Conservation (phyloP, 1,140 invertebrate species). For the Drosophila ficusphila region DNA sequence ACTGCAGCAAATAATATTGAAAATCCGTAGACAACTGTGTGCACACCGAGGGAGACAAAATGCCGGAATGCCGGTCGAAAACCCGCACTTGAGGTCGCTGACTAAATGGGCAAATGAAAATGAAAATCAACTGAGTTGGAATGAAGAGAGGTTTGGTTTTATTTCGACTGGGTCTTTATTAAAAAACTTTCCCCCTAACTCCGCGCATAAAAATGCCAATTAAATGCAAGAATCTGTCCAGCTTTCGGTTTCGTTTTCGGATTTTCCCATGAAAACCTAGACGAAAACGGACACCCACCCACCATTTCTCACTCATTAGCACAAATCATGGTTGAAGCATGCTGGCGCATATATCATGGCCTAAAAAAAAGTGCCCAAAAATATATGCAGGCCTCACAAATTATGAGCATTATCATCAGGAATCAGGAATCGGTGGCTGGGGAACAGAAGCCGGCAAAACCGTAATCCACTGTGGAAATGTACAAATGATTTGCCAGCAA, state of each 20-base stretch:
- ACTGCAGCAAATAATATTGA: constrained; percentile 81
- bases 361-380: constrained; percentile 9
- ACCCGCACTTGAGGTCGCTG: constrained; percentile 73
- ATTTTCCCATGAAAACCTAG: constrained; percentile 36
- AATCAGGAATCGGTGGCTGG: constrained; percentile 17
- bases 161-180: constrained; percentile 58
- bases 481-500: constrained; percentile 81
- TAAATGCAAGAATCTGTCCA: constrained; percentile 52
- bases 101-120: constrained; percentile 60
- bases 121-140: constrained; percentile 75
- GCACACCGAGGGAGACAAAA: constrained; percentile 47
- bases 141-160: constrained; percentile 53
- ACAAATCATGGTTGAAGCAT: constrained; percentile 67
- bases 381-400: constrained; percentile 74
- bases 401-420: constrained; percentile 76
- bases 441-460: constrained; percentile 9
- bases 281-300: constrained; percentile 12
- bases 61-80: constrained; percentile 37
- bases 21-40: constrained; percentile 81
- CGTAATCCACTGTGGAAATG: constrained; percentile 80
- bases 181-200: constrained; percentile 59
- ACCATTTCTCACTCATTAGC: constrained; percentile 59
- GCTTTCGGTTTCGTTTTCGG: constrained; percentile 9
- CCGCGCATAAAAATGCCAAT: constrained; percentile 49
- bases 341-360: constrained; percentile 66